Conservation (phyloP, 2,113 vertebrate species). For the Oxyura jamaicensis region DNA sequence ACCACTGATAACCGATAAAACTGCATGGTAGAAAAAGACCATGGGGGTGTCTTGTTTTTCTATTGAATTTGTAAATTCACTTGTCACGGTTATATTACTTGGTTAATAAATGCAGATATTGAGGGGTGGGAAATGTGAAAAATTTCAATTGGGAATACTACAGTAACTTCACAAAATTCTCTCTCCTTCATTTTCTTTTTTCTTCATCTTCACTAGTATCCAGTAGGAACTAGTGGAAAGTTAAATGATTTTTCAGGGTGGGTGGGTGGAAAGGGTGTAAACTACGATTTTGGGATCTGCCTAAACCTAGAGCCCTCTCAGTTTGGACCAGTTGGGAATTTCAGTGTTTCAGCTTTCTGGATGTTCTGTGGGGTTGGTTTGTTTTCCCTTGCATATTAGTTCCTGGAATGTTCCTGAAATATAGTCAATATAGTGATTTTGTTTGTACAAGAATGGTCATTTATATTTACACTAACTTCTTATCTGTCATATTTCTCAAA, state of each 20-base stretch:
- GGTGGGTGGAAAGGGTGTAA: neutral
- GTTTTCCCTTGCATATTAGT: neutral
- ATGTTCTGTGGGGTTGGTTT: neutral
- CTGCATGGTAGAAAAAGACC: neutral
- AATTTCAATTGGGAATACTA: neutral
- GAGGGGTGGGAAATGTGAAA: neutral
- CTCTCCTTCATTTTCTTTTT: neutral
- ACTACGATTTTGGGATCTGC: neutral
- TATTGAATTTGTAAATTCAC: neutral
- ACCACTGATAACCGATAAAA: neutral
- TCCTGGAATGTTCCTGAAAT: conserved; percentile 5
- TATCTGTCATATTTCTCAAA: neutral
- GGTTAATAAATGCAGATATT: neutral
- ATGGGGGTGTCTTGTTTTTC: neutral
- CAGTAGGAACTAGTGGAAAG: neutral
- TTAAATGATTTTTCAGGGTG: neutral
- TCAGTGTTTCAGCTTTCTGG: neutral
- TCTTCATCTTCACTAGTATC: neutral
- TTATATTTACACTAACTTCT: neutral
- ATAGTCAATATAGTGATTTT: neutral
- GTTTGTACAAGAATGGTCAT: neutral
- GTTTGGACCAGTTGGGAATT: neutral
- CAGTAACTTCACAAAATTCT: neutral
- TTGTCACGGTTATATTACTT: neutral
- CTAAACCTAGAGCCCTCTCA: neutral